These are phyloP conservation scores for Fistularia commersonii DNA, from an alignment of 2,797 vertebrate genomes.

Conservation along the genomic window DNA sequence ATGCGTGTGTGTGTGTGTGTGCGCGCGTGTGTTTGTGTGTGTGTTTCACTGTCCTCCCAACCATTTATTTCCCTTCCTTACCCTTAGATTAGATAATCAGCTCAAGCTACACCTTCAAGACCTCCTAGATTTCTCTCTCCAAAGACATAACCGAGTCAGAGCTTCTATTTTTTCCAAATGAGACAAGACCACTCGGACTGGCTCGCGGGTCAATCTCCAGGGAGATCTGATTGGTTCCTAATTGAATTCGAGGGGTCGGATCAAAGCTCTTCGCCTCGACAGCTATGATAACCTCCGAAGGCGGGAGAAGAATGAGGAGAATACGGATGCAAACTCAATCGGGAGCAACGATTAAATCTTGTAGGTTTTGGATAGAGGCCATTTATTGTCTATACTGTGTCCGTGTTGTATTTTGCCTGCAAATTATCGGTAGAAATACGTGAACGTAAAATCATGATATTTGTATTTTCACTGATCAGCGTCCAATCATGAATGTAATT, in stretches of 20 bases:
- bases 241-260: constrained; percentile 69
- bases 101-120: constrained; percentile 37
- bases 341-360: constrained; percentile 44
- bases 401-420: constrained; percentile 26
- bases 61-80: constrained; percentile 22
- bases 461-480: no score
- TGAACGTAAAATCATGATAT: no score
- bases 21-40: no score
- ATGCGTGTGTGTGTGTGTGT: no score
- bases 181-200: constrained; percentile 43
- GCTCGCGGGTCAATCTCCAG: constrained; percentile 41
- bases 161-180: constrained; percentile 57
- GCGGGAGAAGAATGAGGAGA: constrained; percentile 19
- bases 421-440: no score
- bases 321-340: constrained; percentile 13
- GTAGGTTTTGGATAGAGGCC: constrained; percentile 19
- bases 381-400: constrained; percentile 31
- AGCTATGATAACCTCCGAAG: constrained; percentile 46
- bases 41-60: constrained; percentile 3
- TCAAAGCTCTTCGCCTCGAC: constrained; percentile 45
- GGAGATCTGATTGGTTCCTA: constrained; percentile 54
- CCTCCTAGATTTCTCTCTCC: constrained; percentile 29
- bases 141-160: constrained; percentile 43
- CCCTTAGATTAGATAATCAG: constrained; percentile 47
- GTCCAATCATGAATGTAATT: no score